Evolutionary conservation across 2,113 vertebrate species (phyloP), one percentile per base, ranked within the genome.

Genomic region (Perca flavescens): DNA sequence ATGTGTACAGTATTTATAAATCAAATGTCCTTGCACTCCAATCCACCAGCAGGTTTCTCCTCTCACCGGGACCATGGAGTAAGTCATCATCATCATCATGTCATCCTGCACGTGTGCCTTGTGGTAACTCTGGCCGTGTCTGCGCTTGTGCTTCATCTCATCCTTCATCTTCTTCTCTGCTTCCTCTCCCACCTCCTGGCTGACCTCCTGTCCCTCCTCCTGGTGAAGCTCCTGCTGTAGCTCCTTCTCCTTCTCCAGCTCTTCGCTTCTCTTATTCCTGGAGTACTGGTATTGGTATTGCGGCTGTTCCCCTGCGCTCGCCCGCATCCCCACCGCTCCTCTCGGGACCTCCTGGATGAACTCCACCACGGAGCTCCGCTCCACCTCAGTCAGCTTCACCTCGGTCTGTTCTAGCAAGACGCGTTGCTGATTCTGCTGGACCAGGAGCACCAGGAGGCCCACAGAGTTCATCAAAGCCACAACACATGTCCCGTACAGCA

Each of bases 51-150:
- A 49, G 63, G 58, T 46, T 0, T 54, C 6, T 75, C 6, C 14
- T 80, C 96, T 95, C 96, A 99, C 98, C 95, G 97, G 98, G 77
- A 99, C 96, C 96, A 97, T 95, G 90, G 97, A 98, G 95, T 98
- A 98, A 43, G 97, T 98, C 95, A 98, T 96, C 97, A 99, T 90
- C 96, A 96, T 95, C 96, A 97, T 93, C 94, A 97, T 97, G 11
- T 98, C 96, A 36, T 94, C 91, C 47, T 93, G 92, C 46, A 96
- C 90, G 14, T 96, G 95, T 0, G 91, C 89, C 47, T 95, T 96
- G 82, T 95, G 83, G 75, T 91, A 80, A 3, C 77, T 84, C 80
- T 95, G 86, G 2, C 77, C 40, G 74, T 92, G 92, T 25, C 60
- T 71, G 14, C 80, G 87, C 52, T 92, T 93, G 75, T 92, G 84